phyloP scores from a whole-genome alignment of 1,140 invertebrate species.

The Drosophila punjabiensis region DNA sequence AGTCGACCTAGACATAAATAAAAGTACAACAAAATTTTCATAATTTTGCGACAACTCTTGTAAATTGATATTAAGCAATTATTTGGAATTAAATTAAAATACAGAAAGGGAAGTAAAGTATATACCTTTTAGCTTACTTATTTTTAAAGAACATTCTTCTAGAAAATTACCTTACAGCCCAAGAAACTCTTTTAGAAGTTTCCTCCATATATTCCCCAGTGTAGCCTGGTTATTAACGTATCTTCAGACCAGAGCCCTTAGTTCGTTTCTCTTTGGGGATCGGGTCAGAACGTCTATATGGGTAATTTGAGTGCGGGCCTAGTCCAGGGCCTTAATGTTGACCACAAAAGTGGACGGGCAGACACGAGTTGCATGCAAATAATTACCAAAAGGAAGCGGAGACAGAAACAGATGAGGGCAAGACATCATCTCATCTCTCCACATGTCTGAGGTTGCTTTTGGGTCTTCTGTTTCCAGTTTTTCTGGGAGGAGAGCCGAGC shows the following conservation, averaged over 20 bases:
- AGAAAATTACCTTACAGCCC: not conserved
- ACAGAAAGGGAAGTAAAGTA: too few relatives aligned
- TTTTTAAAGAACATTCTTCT: too few relatives aligned
- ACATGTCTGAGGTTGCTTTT: slow-evolving; percentile 30
- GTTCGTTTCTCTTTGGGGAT: slow-evolving; percentile 8
- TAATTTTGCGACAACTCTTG: too few relatives aligned
- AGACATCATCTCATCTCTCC: slow-evolving; percentile 23
- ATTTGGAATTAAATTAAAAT: too few relatives aligned
- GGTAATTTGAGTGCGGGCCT: slow-evolving; percentile 68
- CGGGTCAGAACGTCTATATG: slow-evolving; percentile 54
- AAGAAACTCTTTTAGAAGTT: not conserved
- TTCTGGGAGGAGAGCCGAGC: slow-evolving; percentile 33
- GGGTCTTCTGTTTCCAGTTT: slow-evolving; percentile 31
- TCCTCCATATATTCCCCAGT: not conserved
- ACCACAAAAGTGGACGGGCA: slow-evolving; percentile 64
- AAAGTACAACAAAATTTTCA: too few relatives aligned
- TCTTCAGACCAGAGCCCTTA: slow-evolving; percentile 13
- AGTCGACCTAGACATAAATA: too few relatives aligned
- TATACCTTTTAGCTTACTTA: too few relatives aligned
- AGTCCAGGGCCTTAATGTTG: slow-evolving; percentile 63
- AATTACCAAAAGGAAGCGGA: slow-evolving; percentile 66
- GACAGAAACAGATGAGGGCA: slow-evolving; percentile 56
- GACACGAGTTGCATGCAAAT: slow-evolving; percentile 76
- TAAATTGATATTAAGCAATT: too few relatives aligned
- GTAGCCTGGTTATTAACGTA: slow-evolving; percentile 55